phyloP scores from a whole-genome alignment of 2,113 vertebrate genomes.

The Actenoides hombroni region DNA sequence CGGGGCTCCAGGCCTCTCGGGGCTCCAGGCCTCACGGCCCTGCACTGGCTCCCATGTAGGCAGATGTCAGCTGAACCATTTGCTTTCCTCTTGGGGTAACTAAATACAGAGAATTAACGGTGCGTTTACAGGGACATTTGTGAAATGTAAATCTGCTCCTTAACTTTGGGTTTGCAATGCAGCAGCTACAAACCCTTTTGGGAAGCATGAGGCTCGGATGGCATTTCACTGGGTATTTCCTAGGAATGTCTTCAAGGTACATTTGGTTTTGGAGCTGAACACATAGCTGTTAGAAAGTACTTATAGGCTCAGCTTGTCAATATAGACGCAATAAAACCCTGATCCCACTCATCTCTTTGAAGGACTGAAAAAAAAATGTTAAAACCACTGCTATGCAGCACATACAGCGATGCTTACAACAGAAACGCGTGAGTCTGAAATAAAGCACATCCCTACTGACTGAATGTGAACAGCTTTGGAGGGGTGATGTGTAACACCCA shows the following conservation, averaged over 20 bases:
- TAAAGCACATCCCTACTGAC: neutral
- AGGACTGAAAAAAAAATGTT: neutral
- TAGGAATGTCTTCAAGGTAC: neutral
- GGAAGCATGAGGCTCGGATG: neutral
- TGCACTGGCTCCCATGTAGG: rapidly evolving
- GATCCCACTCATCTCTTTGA: neutral
- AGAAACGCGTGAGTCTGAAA: neutral
- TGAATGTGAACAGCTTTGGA: neutral
- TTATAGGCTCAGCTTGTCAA: neutral
- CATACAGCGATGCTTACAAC: neutral
- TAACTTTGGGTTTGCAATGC: neutral
- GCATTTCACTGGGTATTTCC: neutral
- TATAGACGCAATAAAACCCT: neutral
- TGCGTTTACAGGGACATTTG: neutral
- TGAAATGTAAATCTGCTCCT: neutral
- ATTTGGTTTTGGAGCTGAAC: neutral
- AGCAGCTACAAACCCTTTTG: neutral
- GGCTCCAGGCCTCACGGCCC: too few relatives aligned
- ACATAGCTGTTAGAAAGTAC: neutral
- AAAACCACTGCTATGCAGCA: neutral
- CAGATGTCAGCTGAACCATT: rapidly evolving
- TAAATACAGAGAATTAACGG: neutral
- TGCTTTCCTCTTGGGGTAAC: neutral
- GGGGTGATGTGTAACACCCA: neutral
- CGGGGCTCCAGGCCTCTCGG: too few relatives aligned